Conservation (phyloP, 2,113 vertebrate genomes). For the Oreochromis tanganicae region DNA sequence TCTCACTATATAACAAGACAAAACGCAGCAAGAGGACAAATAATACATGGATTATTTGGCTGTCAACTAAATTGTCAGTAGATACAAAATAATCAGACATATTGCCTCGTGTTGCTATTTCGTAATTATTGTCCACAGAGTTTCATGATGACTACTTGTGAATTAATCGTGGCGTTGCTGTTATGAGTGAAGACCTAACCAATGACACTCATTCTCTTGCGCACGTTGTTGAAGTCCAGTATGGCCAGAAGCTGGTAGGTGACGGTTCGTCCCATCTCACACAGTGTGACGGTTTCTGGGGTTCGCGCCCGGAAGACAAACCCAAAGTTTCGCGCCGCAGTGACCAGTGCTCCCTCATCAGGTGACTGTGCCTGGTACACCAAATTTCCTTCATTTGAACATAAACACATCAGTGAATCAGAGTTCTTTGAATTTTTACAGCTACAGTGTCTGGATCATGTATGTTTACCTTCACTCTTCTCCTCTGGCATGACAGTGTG, state of each 20-base stretch:
- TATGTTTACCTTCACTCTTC: slow-evolving; percentile 77
- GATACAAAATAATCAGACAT: neutral
- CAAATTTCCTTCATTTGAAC: slow-evolving; percentile 71
- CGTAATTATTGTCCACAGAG: neutral
- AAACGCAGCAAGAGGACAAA: neutral
- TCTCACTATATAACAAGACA: slow-evolving; percentile 70
- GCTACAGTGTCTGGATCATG: neutral
- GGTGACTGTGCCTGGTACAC: slow-evolving; percentile 92
- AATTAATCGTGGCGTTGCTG: neutral
- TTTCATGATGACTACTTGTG: neutral
- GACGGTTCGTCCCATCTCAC: slow-evolving; percentile 77
- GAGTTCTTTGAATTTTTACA: neutral
- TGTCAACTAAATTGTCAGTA: neutral
- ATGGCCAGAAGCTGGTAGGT: slow-evolving; percentile 89
- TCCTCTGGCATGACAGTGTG: slow-evolving; percentile 92
- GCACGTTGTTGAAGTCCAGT: slow-evolving; percentile 90
- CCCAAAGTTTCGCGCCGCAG: slow-evolving; percentile 85
- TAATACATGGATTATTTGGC: neutral
- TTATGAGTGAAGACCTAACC: slow-evolving; percentile 66
- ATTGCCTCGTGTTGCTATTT: neutral
- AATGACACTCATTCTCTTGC: slow-evolving; percentile 92
- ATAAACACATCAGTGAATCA: slow-evolving; percentile 8
- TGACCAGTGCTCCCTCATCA: slow-evolving; percentile 85
- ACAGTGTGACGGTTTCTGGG: slow-evolving; percentile 81
- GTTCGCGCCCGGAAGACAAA: slow-evolving; percentile 87